Percentiles rank a stretch among this genome's conserved stretches.
Evolutionary conservation across 2,888 invertebrate species (phyloP).

Genomic region (Stratiomys singularior): DNA sequence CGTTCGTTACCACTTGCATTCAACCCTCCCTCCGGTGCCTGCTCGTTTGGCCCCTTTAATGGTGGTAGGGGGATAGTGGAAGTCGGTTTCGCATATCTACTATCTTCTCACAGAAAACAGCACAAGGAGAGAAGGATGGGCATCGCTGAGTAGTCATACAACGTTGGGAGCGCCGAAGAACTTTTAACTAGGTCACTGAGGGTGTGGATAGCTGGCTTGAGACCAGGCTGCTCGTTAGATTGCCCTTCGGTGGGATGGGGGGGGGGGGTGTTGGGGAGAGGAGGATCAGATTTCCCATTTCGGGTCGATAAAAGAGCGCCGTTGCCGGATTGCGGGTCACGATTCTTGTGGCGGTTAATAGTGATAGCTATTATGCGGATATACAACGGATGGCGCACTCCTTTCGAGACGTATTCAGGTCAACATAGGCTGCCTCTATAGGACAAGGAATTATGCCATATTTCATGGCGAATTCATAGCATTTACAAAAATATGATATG

Average conservation of each 20-base stretch:
- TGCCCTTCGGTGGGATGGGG: not conserved
- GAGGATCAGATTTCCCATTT: not conserved
- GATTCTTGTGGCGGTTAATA: conserved; percentile 19
- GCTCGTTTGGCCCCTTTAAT: not conserved
- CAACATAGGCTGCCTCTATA: conserved; percentile 25
- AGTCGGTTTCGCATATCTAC: not conserved
- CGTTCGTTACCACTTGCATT: not conserved
- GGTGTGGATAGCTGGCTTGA: not conserved
- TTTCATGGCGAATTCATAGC: not conserved
- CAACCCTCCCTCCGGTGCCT: not conserved
- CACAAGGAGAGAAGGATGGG: not conserved
- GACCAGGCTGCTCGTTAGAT: not conserved
- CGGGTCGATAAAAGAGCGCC: conserved; percentile 43
- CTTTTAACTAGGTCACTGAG: conserved; percentile 33
- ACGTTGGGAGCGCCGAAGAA: conserved; percentile 20
- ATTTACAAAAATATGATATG: conserved; percentile 39
- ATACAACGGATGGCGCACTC: not conserved
- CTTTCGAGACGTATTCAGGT: conserved; percentile 26
- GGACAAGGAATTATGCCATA: conserved; percentile 30
- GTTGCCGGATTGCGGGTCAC: conserved; percentile 38
- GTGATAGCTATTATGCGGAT: conserved; percentile 40
- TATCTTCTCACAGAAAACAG: not conserved
- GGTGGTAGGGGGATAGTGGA: not conserved
- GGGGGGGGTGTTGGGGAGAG: not conserved
- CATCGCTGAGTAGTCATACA: not conserved